Conservation (phyloP, 2,113 vertebrate genomes). For the Atherinomorus stipes region DNA sequence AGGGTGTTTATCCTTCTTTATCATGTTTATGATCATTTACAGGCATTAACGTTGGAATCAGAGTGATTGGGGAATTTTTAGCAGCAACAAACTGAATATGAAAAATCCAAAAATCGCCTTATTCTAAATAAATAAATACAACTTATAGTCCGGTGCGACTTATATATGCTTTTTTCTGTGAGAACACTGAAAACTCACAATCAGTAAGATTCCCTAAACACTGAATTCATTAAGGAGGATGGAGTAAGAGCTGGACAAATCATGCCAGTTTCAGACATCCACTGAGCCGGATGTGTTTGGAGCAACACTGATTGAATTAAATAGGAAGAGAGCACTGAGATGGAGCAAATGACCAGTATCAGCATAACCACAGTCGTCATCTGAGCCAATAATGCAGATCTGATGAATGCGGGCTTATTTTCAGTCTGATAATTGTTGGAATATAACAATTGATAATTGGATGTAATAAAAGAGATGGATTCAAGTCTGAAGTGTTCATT, state of each 20-base stretch:
- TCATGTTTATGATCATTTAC: no score
- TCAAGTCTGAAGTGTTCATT: background rate
- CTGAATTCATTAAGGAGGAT: background rate
- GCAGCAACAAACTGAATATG: no score
- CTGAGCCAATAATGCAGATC: constrained; percentile 27
- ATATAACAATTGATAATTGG: constrained; percentile 12
- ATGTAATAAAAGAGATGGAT: background rate
- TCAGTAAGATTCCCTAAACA: background rate
- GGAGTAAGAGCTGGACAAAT: constrained; percentile 23
- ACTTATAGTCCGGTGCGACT: no score
- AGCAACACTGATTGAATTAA: constrained; percentile 30
- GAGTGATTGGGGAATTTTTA: no score
- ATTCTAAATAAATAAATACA: no score
- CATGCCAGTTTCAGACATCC: constrained; percentile 6
- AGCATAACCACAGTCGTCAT: constrained; percentile 24
- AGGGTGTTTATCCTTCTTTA: no score
- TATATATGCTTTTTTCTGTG: no score
- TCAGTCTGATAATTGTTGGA: constrained; percentile 9
- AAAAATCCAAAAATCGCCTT: no score
- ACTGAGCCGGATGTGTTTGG: background rate
- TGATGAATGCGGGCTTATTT: constrained; percentile 24
- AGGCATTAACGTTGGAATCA: no score
- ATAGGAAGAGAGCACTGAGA: constrained; percentile 33
- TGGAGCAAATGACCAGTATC: constrained; percentile 28
- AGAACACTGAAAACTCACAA: no score